Evolutionary conservation across 2,888 invertebrate species (phyloP).

Genomic region (Isotomurus palustris): DNA sequence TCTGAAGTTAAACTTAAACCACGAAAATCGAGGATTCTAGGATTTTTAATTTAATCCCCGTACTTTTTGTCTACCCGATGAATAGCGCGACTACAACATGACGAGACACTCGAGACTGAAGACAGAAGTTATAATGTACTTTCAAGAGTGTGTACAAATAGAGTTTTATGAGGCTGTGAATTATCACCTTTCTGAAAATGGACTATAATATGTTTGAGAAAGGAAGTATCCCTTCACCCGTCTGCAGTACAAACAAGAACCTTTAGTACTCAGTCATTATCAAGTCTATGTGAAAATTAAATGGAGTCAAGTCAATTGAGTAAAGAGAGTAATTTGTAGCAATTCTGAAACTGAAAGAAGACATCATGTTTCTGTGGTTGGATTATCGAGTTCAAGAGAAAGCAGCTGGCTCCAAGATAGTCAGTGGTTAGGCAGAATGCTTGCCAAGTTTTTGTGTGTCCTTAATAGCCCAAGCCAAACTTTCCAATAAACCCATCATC

Average conservation of each 20-base stretch:
- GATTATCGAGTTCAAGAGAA: neutral
- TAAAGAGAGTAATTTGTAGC: slow-evolving; percentile 14
- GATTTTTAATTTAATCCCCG: no score
- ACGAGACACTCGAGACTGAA: no score
- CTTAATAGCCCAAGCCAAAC: no score
- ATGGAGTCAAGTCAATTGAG: slow-evolving; percentile 10
- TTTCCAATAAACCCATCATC: no score
- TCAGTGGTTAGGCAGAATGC: no score
- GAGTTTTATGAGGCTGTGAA: neutral
- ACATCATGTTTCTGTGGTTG: slow-evolving; percentile 15
- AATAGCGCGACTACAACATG: no score
- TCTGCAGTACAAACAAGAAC: neutral
- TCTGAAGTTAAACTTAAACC: no score
- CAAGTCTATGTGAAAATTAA: slow-evolving; percentile 6
- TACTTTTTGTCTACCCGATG: no score
- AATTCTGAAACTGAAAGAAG: slow-evolving; percentile 10
- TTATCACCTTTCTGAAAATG: neutral
- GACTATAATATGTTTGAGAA: neutral
- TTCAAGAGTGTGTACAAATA: no score
- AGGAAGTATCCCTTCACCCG: neutral
- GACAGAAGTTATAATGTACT: no score
- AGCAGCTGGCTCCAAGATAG: slow-evolving; percentile 10
- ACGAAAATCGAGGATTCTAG: no score
- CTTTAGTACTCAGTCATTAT: neutral
- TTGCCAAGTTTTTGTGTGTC: no score